Conservation (phyloP, 2,888 invertebrate genomes). For the Drepana falcataria region DNA sequence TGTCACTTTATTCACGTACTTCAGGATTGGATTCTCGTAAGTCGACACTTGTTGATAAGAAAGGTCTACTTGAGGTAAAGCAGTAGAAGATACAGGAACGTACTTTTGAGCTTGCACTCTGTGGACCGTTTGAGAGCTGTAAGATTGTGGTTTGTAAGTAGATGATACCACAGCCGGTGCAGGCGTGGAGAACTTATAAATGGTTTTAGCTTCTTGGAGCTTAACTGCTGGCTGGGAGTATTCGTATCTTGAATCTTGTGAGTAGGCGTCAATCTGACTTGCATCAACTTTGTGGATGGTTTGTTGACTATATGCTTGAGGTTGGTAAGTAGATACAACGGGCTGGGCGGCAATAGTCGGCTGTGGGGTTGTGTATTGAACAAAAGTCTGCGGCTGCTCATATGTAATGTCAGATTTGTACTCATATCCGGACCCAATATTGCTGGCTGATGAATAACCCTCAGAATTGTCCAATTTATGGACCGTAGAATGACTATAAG, state of each 20-base stretch:
- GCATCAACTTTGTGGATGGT: slow-evolving; percentile 55
- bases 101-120: slow-evolving; percentile 45
- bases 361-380: slow-evolving; percentile 43
- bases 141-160: slow-evolving; percentile 45
- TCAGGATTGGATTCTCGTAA: slow-evolving; percentile 58
- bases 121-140: slow-evolving; percentile 59
- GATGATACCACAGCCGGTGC: slow-evolving; percentile 36
- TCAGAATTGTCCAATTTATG: slow-evolving; percentile 44
- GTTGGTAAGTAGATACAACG: slow-evolving; percentile 47
- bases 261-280: slow-evolving; percentile 38
- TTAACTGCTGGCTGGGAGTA: slow-evolving; percentile 43
- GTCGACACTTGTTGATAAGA: slow-evolving; percentile 42
- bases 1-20: slow-evolving; percentile 44
- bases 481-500: slow-evolving; percentile 52
- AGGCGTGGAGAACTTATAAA: slow-evolving; percentile 42
- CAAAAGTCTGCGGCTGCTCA: slow-evolving; percentile 30
- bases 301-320: slow-evolving; percentile 49
- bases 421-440: slow-evolving; percentile 26
- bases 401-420: slow-evolving; percentile 23
- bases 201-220: slow-evolving; percentile 44
- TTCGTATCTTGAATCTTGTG: slow-evolving; percentile 39
- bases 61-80: slow-evolving; percentile 35
- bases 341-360: slow-evolving; percentile 39
- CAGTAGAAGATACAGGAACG: slow-evolving; percentile 43
- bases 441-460: slow-evolving; percentile 33